A percentile compares a stretch with the other conserved stretches of the same genome.
These are phyloP conservation scores for Acromyrmex echinatior DNA, from an alignment of 1,140 invertebrate species.

Conservation along the genomic window DNA sequence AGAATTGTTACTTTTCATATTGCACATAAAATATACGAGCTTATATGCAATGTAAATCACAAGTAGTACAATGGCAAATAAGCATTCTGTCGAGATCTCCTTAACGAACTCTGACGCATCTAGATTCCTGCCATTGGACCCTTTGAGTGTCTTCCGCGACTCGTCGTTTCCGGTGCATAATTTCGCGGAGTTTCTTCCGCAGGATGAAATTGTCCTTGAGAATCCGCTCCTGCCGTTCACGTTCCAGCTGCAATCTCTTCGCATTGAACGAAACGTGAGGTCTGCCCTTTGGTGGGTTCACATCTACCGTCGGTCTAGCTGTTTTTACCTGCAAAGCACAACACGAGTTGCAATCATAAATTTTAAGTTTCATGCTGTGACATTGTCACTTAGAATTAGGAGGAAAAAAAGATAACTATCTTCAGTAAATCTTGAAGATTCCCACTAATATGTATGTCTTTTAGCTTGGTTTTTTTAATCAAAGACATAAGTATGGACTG, in stretches of 20 bases:
- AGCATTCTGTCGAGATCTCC: not conserved
- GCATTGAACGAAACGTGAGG: conserved; percentile 82
- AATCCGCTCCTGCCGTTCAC: conserved; percentile 82
- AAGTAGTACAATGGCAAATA: not conserved
- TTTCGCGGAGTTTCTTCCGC: conserved; percentile 80
- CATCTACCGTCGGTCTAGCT: conserved; percentile 81
- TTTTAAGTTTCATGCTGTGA: not conserved
- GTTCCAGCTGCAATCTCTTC: conserved; percentile 82
- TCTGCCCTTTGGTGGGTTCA: conserved; percentile 78
- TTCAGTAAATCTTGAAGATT: not conserved
- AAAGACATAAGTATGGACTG: too few species aligned
- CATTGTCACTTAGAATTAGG: too few species aligned
- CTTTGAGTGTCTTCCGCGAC: conserved; percentile 68
- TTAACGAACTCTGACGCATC: conserved; percentile 80
- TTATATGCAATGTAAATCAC: not conserved
- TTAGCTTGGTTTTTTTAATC: not conserved
- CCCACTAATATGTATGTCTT: not conserved
- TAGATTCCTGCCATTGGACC: conserved; percentile 75
- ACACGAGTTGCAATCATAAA: not conserved
- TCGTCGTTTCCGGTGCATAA: conserved; percentile 81
- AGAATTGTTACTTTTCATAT: not conserved
- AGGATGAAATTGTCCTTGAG: conserved; percentile 84
- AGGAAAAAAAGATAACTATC: not conserved
- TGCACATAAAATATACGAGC: not conserved
- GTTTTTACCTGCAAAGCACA: conserved; percentile 77